phyloP scores from a whole-genome alignment of 2,888 invertebrate genomes.

The Pogonocherus hispidulus region DNA sequence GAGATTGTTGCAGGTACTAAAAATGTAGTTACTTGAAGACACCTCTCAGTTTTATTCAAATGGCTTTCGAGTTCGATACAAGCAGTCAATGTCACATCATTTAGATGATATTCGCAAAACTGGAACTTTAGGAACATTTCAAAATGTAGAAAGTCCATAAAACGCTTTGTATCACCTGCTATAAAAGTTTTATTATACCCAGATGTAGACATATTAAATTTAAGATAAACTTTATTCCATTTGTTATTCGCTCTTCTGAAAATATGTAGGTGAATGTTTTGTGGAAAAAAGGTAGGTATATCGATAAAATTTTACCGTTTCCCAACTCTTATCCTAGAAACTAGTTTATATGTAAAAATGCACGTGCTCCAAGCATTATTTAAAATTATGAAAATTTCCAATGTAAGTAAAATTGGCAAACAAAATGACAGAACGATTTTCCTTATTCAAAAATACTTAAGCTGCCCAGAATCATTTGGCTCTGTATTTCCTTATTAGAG shows the following conservation, averaged over 20 bases:
- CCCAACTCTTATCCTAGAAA: not conserved
- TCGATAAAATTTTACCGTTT: not conserved
- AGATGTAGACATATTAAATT: conserved; percentile 33
- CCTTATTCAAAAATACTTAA: no score
- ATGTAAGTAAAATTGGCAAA: no score
- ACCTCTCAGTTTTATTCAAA: conserved; percentile 11
- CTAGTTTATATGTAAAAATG: conserved; percentile 5
- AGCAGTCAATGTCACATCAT: not conserved
- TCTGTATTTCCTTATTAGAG: no score
- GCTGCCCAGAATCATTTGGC: no score
- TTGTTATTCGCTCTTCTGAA: conserved; percentile 4
- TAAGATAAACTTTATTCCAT: conserved; percentile 26
- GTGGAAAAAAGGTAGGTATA: not conserved
- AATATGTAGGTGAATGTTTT: conserved; percentile 5
- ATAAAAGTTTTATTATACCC: conserved; percentile 31
- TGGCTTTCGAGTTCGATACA: conserved; percentile 1
- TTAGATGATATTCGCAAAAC: conserved; percentile 7
- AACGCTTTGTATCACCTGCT: conserved; percentile 28
- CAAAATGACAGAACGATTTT: no score
- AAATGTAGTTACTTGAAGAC: not conserved
- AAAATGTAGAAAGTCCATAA: conserved; percentile 35
- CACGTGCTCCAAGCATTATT: no score
- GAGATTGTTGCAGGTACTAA: no score
- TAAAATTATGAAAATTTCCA: no score
- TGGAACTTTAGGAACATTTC: conserved; percentile 22